Evolutionary conservation across 2,888 invertebrate genomes (phyloP).

Genomic region (Cyclophora albipunctata): DNA sequence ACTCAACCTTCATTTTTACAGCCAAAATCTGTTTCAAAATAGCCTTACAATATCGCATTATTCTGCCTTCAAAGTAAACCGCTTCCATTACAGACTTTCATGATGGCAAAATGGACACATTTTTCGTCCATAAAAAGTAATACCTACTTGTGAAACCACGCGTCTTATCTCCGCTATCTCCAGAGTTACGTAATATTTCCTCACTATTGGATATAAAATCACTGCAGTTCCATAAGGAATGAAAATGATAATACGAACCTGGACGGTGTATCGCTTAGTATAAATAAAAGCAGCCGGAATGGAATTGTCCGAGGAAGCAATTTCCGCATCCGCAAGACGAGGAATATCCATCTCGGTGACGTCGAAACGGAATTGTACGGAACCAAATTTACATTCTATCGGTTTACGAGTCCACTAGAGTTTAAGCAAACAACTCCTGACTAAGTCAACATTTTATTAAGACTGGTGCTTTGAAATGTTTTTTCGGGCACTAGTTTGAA

Average conservation of each 20-base stretch:
- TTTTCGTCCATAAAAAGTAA: constrained; percentile 6
- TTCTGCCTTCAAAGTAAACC: too few relatives aligned
- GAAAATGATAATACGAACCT: constrained; percentile 20
- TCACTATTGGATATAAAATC: constrained; percentile 18
- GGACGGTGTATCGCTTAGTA: constrained; percentile 23
- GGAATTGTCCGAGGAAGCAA: constrained; percentile 43
- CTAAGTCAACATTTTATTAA: constrained; percentile 40
- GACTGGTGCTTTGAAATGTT: constrained; percentile 13
- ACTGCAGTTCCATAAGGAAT: constrained; percentile 9
- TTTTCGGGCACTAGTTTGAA: constrained; percentile 13
- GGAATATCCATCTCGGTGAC: constrained; percentile 30
- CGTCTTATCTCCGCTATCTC: too few relatives aligned
- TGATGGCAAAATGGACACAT: too few relatives aligned
- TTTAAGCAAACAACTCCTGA: constrained; percentile 34
- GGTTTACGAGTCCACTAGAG: constrained; percentile 34
- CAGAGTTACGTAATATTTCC: constrained; percentile 8
- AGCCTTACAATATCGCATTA: too few relatives aligned
- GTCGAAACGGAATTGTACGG: too few relatives aligned
- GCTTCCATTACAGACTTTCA: not conserved
- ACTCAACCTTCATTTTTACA: too few relatives aligned
- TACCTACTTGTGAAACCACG: not conserved
- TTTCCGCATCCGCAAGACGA: constrained; percentile 45
- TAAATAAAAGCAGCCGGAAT: constrained; percentile 38
- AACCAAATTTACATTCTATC: constrained; percentile 51
- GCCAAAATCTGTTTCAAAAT: not conserved